A percentile compares a stretch with the other conserved stretches of the same genome.
Conservation (phyloP, 2,113 vertebrate genomes). For the Amphiprion percula region DNA sequence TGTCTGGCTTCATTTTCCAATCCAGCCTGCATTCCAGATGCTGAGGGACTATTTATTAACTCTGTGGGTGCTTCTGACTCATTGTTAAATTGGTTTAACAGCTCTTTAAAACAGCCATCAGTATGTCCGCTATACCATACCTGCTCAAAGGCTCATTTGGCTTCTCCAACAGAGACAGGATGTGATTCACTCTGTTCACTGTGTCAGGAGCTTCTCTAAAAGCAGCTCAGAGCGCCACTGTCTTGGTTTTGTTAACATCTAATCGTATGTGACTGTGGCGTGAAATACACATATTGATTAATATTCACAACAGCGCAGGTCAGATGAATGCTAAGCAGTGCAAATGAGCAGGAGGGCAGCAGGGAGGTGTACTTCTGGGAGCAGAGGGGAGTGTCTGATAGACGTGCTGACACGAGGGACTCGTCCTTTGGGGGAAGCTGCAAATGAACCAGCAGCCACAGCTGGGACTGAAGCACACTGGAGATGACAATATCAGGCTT, state of each 20-base stretch:
- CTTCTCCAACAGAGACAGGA: conserved; percentile 46
- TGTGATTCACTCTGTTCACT: conserved; percentile 24
- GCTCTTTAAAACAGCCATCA: conserved; percentile 61
- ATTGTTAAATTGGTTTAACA: conserved; percentile 62
- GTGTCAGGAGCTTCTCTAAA: background rate
- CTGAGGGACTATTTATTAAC: conserved; percentile 54
- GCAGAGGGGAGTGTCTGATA: conserved; percentile 57
- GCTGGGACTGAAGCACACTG: conserved; percentile 48
- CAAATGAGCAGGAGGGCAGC: conserved; percentile 52
- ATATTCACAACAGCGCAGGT: conserved; percentile 42
- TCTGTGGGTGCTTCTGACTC: conserved; percentile 61
- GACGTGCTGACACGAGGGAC: conserved; percentile 58
- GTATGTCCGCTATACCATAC: conserved; percentile 38
- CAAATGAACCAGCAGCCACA: conserved; percentile 74
- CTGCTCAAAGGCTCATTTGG: conserved; percentile 40
- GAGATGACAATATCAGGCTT: background rate
- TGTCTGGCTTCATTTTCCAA: conserved; percentile 46
- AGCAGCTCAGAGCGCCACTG: background rate
- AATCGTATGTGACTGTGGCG: conserved; percentile 17
- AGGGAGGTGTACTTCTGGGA: conserved; percentile 37
- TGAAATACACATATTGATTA: conserved; percentile 32
- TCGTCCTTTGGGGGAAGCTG: conserved; percentile 49
- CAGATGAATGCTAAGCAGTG: conserved; percentile 65
- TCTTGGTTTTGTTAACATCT: background rate
- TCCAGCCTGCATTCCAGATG: conserved; percentile 47